Evolutionary conservation across 2,113 vertebrate species (phyloP).

Genomic region (Vulpes vulpes): DNA sequence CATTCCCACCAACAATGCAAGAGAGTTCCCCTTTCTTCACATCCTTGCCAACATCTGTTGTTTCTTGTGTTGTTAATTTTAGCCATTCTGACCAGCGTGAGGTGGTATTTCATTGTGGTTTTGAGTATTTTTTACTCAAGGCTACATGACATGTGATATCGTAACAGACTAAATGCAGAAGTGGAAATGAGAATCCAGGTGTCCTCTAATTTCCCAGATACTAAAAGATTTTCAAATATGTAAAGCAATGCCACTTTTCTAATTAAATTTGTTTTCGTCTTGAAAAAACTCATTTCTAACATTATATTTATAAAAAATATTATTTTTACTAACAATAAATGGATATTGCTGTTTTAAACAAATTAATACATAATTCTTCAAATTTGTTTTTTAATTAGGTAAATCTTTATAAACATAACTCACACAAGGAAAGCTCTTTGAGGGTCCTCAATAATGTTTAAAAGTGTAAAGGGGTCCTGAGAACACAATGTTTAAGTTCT

Average conservation of each 20-base stretch:
- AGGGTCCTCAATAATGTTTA: neutral
- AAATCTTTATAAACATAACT: neutral
- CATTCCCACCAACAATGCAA: neutral
- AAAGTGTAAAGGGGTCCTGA: neutral
- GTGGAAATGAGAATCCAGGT: neutral
- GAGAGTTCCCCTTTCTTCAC: neutral
- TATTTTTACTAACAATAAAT: neutral
- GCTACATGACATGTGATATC: no score
- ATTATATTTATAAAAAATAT: slow-evolving; percentile 1
- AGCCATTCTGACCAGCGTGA: neutral
- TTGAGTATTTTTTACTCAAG: neutral
- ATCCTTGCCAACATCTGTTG: neutral
- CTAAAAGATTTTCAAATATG: neutral
- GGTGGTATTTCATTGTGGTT: neutral
- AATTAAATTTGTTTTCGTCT: neutral
- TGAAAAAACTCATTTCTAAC: neutral
- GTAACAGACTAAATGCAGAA: neutral
- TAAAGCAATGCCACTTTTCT: neutral
- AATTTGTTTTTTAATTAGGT: slow-evolving; percentile 2
- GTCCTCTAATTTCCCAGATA: neutral
- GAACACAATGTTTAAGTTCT: neutral
- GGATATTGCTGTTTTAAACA: neutral
- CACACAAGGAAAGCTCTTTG: neutral
- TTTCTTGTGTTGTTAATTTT: neutral
- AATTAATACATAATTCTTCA: neutral